A percentile compares a stretch with the other conserved stretches of the same genome.
Evolutionary conservation across 1,140 invertebrate genomes (phyloP).

Genomic region (Adoxophyes honmai): DNA sequence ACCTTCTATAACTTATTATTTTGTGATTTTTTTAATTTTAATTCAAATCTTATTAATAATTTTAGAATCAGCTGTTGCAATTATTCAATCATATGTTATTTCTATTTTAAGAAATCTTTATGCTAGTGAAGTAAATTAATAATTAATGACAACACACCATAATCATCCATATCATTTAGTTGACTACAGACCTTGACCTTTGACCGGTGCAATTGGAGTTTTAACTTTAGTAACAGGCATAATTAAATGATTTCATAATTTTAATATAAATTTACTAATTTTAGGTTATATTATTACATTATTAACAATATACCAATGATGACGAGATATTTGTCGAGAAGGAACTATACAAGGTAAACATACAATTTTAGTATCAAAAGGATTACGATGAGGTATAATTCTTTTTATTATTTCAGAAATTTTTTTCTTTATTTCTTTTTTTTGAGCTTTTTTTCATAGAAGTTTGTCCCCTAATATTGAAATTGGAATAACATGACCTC

Average conservation of each 20-base stretch:
- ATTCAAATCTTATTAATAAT: conserved; percentile 74
- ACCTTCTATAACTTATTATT: conserved; percentile 37
- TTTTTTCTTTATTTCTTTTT: conserved; percentile 81
- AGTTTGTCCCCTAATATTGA: conserved; percentile 79
- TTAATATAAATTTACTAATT: conserved; percentile 63
- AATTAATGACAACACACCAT: conserved; percentile 47
- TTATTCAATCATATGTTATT: conserved; percentile 80
- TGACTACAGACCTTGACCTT: conserved; percentile 77
- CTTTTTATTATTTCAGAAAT: conserved; percentile 80
- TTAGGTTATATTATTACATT: conserved; percentile 65
- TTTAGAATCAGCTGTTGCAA: conserved; percentile 72
- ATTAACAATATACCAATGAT: conserved; percentile 79
- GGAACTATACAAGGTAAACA: conserved; percentile 78
- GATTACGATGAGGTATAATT: conserved; percentile 56
- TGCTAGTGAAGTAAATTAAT: conserved; percentile 74
- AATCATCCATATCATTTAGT: conserved; percentile 77
- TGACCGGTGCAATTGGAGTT: conserved; percentile 64
- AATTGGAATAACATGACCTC: conserved; percentile 79
- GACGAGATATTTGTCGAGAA: conserved; percentile 80
- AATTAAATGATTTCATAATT: conserved; percentile 75
- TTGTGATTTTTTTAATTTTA: conserved; percentile 62
- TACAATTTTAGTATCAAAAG: conserved; percentile 63
- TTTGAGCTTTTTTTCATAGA: conserved; percentile 83
- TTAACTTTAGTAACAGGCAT: conserved; percentile 65
- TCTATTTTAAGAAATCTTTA: conserved; percentile 73